Evolutionary conservation across 2,113 vertebrate species (phyloP), one percentile per base, ranked within the genome.

Genomic region (Gulo gulo): DNA sequence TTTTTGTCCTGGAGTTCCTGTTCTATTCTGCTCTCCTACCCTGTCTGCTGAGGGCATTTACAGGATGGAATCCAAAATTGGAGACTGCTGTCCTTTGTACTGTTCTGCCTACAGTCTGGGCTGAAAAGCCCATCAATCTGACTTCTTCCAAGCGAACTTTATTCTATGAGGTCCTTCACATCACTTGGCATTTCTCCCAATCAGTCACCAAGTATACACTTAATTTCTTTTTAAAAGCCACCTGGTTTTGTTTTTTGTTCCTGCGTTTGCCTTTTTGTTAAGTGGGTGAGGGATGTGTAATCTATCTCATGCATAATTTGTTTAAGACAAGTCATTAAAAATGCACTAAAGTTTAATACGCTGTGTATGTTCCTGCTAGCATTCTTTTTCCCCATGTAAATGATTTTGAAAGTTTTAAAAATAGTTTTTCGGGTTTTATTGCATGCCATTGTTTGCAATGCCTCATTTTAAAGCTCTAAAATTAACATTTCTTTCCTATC

Each of bases 151-250:
- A 88, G 88, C 96, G 96, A 97, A 91, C 87, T 67, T 79, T 42
- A 5, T 97, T 95, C 90, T 82, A 24, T 63, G 94, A 96, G 45
- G 83, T 82, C 76, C 88, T 96, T 95, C 91, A 21, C 65, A 95
- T 87, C 6, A 23, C 84, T 97, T 98, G 97, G 98, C 97, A 80
- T 91, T 86, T 93, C 93, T 98, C 97, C 96, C 96, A 91, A 95
- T 96, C 97, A 97, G 97, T 96, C 98, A 97, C 97, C 97, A 95
- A 97, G 97, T 69, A 98, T 97, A 98, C 97, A 97, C 97, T 98
- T 98, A 98, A 98, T 98, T 98, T 98, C 97, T 98, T 95, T 97
- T 98, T 98, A 98, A 98, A 98, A 98, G 97, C 98, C 94, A 98
- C 97, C 97, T 98, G 97, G 97, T 98, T 98, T 98, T 98, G 92